A percentile compares a stretch with the other conserved stretches of the same genome.
Evolutionary conservation across 2,797 vertebrate species (phyloP).

Genomic region (Hylomyscus alleni): DNA sequence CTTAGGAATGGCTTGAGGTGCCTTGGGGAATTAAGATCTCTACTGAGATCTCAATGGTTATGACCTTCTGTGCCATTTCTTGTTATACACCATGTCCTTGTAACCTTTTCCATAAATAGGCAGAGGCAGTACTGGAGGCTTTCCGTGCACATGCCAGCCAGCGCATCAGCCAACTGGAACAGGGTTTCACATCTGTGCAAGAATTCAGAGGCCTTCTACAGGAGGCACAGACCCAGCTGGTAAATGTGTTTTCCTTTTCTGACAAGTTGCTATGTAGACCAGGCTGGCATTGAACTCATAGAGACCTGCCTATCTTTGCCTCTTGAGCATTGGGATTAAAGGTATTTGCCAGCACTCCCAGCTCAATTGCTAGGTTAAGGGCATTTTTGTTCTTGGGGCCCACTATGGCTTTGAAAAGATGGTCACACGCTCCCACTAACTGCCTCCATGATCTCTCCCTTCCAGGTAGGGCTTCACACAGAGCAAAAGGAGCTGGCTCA

Average conservation of each 20-base stretch:
- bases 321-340: not conserved
- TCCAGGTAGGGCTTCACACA: slow-evolving; percentile 90
- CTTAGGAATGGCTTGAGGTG: slow-evolving; percentile 21
- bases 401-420: not conserved
- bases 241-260: slow-evolving; percentile 78
- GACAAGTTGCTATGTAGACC: not conserved
- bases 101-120: slow-evolving; percentile 85
- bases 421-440: not conserved
- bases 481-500: slow-evolving; percentile 85
- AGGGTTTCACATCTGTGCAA: slow-evolving; percentile 89
- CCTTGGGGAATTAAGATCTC: not conserved
- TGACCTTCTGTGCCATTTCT: slow-evolving; percentile 17
- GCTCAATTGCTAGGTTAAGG: slow-evolving; percentile 90
- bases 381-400: slow-evolving; percentile 54
- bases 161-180: slow-evolving; percentile 90
- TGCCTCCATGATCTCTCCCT: not conserved
- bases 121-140: slow-evolving; percentile 90
- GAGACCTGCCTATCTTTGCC: not conserved
- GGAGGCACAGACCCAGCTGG: slow-evolving; percentile 89
- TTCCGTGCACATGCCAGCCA: slow-evolving; percentile 89
- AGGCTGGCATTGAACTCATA: not conserved
- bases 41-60: not conserved
- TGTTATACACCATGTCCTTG: not conserved
- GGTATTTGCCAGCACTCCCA: not conserved
- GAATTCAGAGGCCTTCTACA: slow-evolving; percentile 89